Evolutionary conservation across 2,113 vertebrate species (phyloP).

Genomic region (Pelmatolapia mariae): DNA sequence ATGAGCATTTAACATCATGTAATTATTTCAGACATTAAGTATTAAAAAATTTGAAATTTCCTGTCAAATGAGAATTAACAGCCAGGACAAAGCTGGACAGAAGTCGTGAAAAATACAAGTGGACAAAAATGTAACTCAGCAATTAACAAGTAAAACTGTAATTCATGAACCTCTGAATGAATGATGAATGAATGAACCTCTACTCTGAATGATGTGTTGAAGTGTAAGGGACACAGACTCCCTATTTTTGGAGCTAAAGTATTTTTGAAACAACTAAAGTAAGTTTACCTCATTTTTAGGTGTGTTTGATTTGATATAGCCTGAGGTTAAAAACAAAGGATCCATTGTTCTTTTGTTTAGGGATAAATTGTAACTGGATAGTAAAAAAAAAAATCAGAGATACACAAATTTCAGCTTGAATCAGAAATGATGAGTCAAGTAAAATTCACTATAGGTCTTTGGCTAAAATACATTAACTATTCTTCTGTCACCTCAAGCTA

Average conservation of each 20-base stretch:
- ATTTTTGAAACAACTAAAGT: not conserved
- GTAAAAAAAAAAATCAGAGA: not conserved
- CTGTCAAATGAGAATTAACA: not conserved
- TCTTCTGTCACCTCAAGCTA: conserved; percentile 18
- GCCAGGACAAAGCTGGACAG: not conserved
- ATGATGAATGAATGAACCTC: not conserved
- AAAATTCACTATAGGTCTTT: not conserved
- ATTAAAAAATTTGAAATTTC: not conserved
- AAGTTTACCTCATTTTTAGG: not conserved
- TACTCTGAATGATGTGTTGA: not conserved
- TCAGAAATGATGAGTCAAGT: not conserved
- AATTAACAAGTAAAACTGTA: not conserved
- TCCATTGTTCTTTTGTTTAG: not conserved
- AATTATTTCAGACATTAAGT: not conserved
- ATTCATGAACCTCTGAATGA: not conserved
- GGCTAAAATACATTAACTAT: not conserved
- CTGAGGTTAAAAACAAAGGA: not conserved
- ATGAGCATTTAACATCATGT: not conserved
- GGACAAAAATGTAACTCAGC: not conserved
- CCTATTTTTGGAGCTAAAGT: not conserved
- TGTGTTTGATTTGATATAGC: not conserved
- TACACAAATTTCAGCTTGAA: not conserved
- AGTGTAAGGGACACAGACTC: not conserved
- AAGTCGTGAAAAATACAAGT: not conserved
- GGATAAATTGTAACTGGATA: not conserved